Evolutionary conservation across 2,113 vertebrate genomes (phyloP), one percentile per base, ranked within the genome.

Genomic region (Eclectus roratus): DNA sequence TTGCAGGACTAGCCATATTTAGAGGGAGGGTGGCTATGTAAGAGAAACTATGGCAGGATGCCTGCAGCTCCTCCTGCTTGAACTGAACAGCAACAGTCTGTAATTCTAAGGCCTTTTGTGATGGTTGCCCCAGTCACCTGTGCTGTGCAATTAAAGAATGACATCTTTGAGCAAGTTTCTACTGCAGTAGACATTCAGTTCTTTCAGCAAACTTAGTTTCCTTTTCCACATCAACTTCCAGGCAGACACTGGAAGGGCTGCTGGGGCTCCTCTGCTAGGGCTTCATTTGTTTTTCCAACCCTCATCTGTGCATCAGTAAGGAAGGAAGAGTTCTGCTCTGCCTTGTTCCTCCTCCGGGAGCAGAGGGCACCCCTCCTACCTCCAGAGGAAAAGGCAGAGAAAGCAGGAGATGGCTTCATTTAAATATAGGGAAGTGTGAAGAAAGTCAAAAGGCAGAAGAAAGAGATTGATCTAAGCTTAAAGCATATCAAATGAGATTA

Each of bases 401-500:
- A 87, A 73, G 63, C 77, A 11, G 27, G 27, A 65, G 29, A 83
- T 23, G 28, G 15, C 6, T 87, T 17, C 13, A 47, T 65, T 88
- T 72, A 80, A 71, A 66, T 69, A 53, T 20, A 76, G 20, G 24
- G 39, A 74, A 69, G 61, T 31, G 27, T n/a, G 44, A 80, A 73
- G 17, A 13, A 91, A 84, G 25, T 35, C 29, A 79, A 81, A 56
- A 91, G 29, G 10, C 12, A 49, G 49, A 90, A 95, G 72, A 76
- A 71, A 87, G 55, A 43, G 35, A 69, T 86, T 85, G 11, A 71
- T 61, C 21, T 79, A 68, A 69, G 25, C 8, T n/a, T 81, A 64
- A 68, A 84, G 47, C 46, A 83, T 84, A 80, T 76, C 66, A 83
- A 72, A 83, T 79, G 21, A 85, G 82, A 91, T 93, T 73, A 88